phyloP scores from a whole-genome alignment of 2,113 vertebrate species.

The Anguilla japonica region DNA sequence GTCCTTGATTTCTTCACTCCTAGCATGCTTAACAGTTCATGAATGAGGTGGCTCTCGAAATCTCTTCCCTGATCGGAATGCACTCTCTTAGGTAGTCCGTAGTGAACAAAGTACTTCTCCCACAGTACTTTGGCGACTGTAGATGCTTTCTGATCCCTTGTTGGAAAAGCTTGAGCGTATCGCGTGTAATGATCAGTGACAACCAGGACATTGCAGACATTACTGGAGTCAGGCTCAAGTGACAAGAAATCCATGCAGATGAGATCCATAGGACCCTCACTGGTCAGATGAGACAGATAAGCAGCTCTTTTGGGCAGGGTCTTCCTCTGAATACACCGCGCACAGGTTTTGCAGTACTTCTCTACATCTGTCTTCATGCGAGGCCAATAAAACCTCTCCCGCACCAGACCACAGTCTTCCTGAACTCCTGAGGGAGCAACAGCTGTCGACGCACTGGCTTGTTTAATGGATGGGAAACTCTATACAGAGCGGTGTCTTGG shows the following conservation, averaged over 20 bases:
- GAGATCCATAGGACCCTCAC: conserved; percentile 14
- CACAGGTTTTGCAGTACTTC: conserved; percentile 22
- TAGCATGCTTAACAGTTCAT: too few species aligned
- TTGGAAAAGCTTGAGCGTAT: not conserved
- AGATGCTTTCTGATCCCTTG: not conserved
- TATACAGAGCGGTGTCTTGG: not conserved
- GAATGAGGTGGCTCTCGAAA: too few species aligned
- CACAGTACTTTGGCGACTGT: too few species aligned
- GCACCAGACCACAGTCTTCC: conserved; percentile 15
- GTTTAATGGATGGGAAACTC: conserved; percentile 3
- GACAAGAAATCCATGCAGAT: not conserved
- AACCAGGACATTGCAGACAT: not conserved
- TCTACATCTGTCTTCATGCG: conserved; percentile 17
- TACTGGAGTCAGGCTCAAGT: conserved; percentile 17
- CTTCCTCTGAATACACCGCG: conserved; percentile 8
- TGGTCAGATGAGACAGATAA: conserved; percentile 16
- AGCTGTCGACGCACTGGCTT: conserved; percentile 12
- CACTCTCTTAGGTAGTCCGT: too few species aligned
- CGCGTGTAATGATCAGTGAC: not conserved
- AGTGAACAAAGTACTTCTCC: too few species aligned
- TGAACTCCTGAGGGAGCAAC: conserved; percentile 22
- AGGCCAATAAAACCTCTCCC: conserved; percentile 27
- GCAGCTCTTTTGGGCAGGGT: conserved; percentile 11
- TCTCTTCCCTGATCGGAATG: too few species aligned
- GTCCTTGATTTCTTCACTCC: too few species aligned